These are phyloP conservation scores for Scotopteryx bipunctaria DNA, from an alignment of 2,888 invertebrate genomes.

Conservation along the genomic window DNA sequence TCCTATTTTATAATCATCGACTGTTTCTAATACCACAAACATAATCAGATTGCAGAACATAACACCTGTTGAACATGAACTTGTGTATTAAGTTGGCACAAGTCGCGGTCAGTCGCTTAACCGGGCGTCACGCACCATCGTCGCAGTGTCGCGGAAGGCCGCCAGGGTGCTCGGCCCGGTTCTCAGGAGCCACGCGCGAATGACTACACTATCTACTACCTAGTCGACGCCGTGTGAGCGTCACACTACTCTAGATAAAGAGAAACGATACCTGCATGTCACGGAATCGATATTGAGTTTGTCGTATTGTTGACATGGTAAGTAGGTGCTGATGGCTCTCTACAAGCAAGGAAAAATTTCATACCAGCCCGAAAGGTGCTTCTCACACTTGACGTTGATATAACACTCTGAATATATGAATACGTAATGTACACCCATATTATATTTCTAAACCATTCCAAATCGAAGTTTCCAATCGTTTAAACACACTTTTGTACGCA, in stretches of 20 bases:
- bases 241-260: conserved; percentile 61
- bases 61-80: too few relatives aligned
- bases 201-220: too few relatives aligned
- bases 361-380: too few relatives aligned
- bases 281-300: conserved; percentile 39
- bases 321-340: neutral
- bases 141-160: conserved; percentile 36
- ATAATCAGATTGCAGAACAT: too few relatives aligned
- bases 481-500: neutral
- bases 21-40: too few relatives aligned
- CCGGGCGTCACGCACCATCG: conserved; percentile 38
- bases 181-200: conserved; percentile 62
- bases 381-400: neutral
- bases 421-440: too few relatives aligned
- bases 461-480: conserved; percentile 11
- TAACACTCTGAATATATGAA: neutral
- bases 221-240: conserved; percentile 58
- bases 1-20: too few relatives aligned
- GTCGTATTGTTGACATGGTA: conserved; percentile 11
- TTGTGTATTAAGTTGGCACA: neutral
- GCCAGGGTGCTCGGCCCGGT: conserved; percentile 51
- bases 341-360: neutral
- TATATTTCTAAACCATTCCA: too few relatives aligned
- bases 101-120: conserved; percentile 38
- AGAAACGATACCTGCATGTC: conserved; percentile 40